Percentiles rank a stretch among this genome's conserved stretches.
Conservation (phyloP, 2,113 vertebrate genomes). For the Arothron firmamentum region DNA sequence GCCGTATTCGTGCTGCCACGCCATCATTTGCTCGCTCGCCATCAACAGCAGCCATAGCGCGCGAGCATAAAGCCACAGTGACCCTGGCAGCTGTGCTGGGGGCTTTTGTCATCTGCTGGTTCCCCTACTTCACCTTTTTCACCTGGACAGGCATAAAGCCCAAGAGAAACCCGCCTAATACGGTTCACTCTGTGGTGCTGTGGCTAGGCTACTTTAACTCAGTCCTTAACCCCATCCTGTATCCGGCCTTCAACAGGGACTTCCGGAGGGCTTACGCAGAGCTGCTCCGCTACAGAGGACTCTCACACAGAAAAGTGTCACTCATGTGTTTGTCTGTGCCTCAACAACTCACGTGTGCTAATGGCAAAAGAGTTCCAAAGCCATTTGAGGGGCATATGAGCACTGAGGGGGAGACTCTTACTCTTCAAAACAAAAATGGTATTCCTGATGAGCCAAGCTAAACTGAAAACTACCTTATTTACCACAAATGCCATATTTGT, state of each 20-base stretch:
- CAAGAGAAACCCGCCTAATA: constrained; percentile 39
- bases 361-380: constrained; percentile 41
- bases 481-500: too few relatives aligned
- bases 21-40: constrained; percentile 61
- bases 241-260: constrained; percentile 87
- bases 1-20: constrained; percentile 64
- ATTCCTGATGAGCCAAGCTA: constrained; percentile 29
- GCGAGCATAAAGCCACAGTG: constrained; percentile 91
- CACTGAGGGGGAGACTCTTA: constrained; percentile 26
- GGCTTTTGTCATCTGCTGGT: constrained; percentile 89
- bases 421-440: constrained; percentile 20
- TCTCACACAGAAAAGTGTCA: constrained; percentile 6
- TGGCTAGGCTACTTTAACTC: constrained; percentile 96
- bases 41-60: constrained; percentile 65
- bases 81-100: constrained; percentile 88
- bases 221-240: constrained; percentile 91
- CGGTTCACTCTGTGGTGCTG: constrained; percentile 64
- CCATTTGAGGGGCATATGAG: constrained; percentile 34
- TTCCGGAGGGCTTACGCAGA: constrained; percentile 83
- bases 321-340: constrained; percentile 2
- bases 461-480: constrained; percentile 14
- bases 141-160: constrained; percentile 75
- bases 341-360: constrained; percentile 37
- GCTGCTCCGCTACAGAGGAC: constrained; percentile 76
- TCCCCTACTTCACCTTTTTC: constrained; percentile 90